Base-by-base conservation (phyloP, 2,113 vertebrate genomes). In the Kryptolebias marmoratus region DNA sequence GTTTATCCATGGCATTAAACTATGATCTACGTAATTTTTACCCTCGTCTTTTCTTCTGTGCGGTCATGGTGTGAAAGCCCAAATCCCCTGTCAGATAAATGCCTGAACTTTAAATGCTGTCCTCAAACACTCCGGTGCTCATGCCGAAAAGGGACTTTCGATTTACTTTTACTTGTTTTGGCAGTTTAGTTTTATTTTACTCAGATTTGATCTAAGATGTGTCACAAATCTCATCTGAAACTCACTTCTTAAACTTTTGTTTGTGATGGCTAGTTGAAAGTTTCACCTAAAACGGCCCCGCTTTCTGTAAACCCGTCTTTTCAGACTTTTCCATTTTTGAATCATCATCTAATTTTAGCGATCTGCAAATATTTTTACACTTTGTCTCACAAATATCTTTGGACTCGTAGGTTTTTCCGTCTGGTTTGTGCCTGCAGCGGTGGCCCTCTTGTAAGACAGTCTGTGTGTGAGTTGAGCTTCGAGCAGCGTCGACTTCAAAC, bases 1-100 rank as follows among this genome's bases (percentile, higher is more conserved):
- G 68, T 80, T 81, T 49, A 72, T 86, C 80, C 84, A 81, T 71
- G 82, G n/a, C 74, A 93, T 91, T 93, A 93, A 93, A 93, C 61
- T 79, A 64, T 69, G 57, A 58, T 80, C 69, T 80, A 65, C 87
- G 80, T 87, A 72, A 65, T 76, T 55, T 48, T 36, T 36, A 36
- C 32, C 55, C 44, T 64, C 28, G 0, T 76, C 12, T 71, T 79
- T 75, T 12, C 5, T 54, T 49, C 18, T 52, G 13, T 15, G 4
- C 57, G 11, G 54, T 73, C 22, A 30, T 65, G 59, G 61, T 49
- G 42, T 28, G 54, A 80, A 75, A 53, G 60, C 27, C 14, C 57
- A n/a, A 18, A 10, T 28, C 14, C 44, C 14, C 45, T 30, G 44
- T 27, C 53, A 31, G 57, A 74, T 30, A 13, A 30, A 15, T 49